Evolutionary conservation across 2,888 invertebrate genomes (phyloP).

Genomic region (Ptycholaimellus sp.): DNA sequence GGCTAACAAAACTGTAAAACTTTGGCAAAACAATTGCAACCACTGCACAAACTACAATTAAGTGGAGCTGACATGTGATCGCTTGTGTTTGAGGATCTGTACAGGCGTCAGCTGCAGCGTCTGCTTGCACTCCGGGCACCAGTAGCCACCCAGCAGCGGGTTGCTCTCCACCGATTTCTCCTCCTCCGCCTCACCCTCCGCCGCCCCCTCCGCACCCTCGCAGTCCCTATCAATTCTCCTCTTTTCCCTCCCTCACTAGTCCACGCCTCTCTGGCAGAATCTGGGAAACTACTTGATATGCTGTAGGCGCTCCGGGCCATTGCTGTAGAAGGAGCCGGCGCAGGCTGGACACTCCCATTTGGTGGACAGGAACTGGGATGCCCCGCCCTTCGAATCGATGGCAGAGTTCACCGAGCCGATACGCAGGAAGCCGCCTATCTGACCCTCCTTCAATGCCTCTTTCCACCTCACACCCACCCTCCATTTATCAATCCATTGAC

Average conservation of each 20-base stretch:
- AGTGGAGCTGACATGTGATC: not conserved
- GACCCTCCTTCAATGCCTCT: conserved; percentile 1
- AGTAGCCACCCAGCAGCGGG: conserved; percentile 34
- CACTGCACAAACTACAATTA: too few relatives aligned
- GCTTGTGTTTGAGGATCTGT: conserved; percentile 58
- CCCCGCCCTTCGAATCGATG: conserved; percentile 26
- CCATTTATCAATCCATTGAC: not conserved
- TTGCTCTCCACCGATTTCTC: conserved; percentile 9
- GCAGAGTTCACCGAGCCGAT: too few relatives aligned
- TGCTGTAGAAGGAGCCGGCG: conserved; percentile 37
- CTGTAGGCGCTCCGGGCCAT: conserved; percentile 46
- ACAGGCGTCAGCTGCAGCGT: conserved; percentile 47
- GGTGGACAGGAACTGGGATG: conserved; percentile 24
- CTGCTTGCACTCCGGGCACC: conserved; percentile 46
- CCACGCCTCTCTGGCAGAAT: too few relatives aligned
- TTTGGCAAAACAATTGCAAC: too few relatives aligned
- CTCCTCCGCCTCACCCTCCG: not conserved
- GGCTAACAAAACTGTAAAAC: too few relatives aligned
- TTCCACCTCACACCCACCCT: not conserved
- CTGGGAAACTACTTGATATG: conserved; percentile 45
- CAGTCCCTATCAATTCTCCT: conserved; percentile 15
- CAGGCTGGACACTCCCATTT: conserved; percentile 38
- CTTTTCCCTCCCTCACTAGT: conserved; percentile 25
- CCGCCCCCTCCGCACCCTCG: not conserved
- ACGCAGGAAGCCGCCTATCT: too few relatives aligned